Percentiles rank a stretch among this genome's conserved stretches.
These are phyloP conservation scores for Aelia acuminata DNA, from an alignment of 2,888 invertebrate species.

Conservation along the genomic window DNA sequence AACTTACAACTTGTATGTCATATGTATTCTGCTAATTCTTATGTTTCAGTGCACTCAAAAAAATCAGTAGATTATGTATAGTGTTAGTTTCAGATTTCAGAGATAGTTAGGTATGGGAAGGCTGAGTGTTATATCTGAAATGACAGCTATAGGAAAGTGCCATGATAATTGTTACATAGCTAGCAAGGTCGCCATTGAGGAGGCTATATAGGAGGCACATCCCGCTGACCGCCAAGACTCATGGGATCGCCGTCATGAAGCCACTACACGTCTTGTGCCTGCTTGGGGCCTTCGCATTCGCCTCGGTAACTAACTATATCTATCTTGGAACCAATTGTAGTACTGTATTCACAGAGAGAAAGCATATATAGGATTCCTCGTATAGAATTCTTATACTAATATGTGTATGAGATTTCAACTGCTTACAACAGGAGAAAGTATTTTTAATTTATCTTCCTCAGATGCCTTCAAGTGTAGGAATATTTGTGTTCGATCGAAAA, in stretches of 20 bases:
- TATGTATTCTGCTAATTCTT: too few relatives aligned
- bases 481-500: too few relatives aligned
- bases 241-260: slow-evolving; percentile 43
- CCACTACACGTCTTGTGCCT: slow-evolving; percentile 23
- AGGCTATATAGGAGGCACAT: not conserved
- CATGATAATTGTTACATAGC: not conserved
- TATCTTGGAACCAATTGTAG: not conserved
- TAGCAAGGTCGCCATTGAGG: not conserved
- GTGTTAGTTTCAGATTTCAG: not conserved
- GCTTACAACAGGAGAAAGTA: too few relatives aligned
- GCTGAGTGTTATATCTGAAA: not conserved
- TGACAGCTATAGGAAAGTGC: not conserved
- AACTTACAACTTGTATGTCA: too few relatives aligned
- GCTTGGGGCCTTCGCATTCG: not conserved
- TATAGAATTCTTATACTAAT: too few relatives aligned
- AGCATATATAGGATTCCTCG: too few relatives aligned
- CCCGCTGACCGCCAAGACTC: too few relatives aligned
- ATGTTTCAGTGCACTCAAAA: too few relatives aligned
- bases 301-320: slow-evolving; percentile 8
- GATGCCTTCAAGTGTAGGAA: too few relatives aligned
- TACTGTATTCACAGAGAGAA: not conserved
- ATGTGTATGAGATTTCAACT: too few relatives aligned
- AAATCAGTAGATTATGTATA: not conserved
- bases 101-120: not conserved
- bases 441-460: too few relatives aligned